phyloP scores from a whole-genome alignment of 2,113 vertebrate genomes.

The Isurus oxyrinchus region DNA sequence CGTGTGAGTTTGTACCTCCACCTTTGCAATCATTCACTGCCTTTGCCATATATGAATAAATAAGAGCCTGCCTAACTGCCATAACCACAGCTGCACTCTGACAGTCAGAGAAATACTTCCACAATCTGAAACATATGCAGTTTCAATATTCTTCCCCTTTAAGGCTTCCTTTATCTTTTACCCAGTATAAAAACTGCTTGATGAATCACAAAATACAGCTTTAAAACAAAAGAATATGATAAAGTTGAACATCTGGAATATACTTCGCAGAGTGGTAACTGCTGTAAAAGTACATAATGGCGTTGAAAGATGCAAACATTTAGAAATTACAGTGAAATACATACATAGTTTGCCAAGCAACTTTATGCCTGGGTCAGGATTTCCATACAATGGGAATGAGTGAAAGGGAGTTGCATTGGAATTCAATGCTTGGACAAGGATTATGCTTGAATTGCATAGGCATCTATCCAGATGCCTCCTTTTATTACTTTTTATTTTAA shows the following conservation, averaged over 20 bases:
- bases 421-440: constrained; percentile 12
- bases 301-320: neutral
- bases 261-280: neutral
- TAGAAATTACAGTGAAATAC: neutral
- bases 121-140: neutral
- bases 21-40: neutral
- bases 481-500: constrained; percentile 36
- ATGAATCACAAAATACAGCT: constrained; percentile 17
- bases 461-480: constrained; percentile 13
- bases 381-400: constrained; percentile 20
- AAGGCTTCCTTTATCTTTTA: neutral
- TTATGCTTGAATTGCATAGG: neutral
- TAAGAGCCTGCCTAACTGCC: neutral
- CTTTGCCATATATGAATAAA: neutral
- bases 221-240: neutral
- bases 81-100: neutral
- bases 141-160: neutral
- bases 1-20: neutral
- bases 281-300: neutral
- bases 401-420: constrained; percentile 3
- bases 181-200: neutral
- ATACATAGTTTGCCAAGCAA: neutral
- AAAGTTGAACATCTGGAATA: neutral
- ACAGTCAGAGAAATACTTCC: neutral
- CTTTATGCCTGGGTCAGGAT: constrained; percentile 15